Conservation (phyloP, 2,888 invertebrate genomes). For the Rhingia campestris region DNA sequence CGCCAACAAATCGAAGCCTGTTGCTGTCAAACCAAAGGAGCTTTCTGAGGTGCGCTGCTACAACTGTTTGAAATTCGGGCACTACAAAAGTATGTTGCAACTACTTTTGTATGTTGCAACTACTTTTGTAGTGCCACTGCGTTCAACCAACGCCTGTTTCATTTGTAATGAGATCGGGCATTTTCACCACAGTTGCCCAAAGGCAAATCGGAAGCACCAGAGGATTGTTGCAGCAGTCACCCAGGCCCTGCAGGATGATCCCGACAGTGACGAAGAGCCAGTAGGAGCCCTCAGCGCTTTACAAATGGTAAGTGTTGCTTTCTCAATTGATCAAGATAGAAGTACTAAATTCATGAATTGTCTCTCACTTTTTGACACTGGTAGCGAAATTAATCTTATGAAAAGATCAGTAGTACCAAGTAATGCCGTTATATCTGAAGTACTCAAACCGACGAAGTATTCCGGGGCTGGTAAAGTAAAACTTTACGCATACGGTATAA, state of each 20-base stretch:
- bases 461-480: not conserved
- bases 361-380: slow-evolving; percentile 18
- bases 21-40: not conserved
- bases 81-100: slow-evolving; percentile 3
- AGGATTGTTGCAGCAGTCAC: not conserved
- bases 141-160: not conserved
- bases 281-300: slow-evolving; percentile 11
- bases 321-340: not conserved
- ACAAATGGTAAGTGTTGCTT: slow-evolving; percentile 27
- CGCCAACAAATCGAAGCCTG: not conserved
- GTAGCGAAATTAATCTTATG: not conserved
- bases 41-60: not conserved
- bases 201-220: slow-evolving; percentile 1
- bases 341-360: not conserved
- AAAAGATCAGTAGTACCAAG: not conserved
- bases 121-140: too few relatives aligned
- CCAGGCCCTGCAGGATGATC: not conserved
- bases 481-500: slow-evolving; percentile 1
- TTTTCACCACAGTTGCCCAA: not conserved
- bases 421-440: not conserved
- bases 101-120: too few relatives aligned
- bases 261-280: not conserved
- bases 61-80: not conserved
- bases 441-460: slow-evolving; percentile 17
- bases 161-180: not conserved